phyloP scores from a whole-genome alignment of 2,797 vertebrate species.

The Neopelma chrysocephalum region DNA sequence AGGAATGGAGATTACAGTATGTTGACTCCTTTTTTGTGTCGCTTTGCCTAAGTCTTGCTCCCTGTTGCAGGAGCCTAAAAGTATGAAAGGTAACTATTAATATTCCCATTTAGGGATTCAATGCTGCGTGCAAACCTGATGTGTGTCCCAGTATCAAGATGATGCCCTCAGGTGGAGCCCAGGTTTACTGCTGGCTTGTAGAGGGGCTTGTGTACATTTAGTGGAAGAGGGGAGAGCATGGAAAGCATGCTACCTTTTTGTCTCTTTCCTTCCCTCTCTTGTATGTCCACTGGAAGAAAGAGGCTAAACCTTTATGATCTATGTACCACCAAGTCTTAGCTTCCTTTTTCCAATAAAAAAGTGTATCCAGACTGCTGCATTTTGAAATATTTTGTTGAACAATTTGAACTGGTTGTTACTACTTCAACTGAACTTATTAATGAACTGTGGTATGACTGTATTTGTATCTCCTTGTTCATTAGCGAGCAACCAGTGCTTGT shows the following conservation, averaged over 20 bases:
- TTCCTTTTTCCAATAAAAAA: background rate
- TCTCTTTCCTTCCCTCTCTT: background rate
- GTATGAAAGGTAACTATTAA: background rate
- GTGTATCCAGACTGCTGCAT: background rate
- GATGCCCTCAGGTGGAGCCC: conserved; percentile 12
- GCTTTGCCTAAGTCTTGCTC: background rate
- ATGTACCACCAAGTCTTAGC: background rate
- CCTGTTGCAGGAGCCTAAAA: background rate
- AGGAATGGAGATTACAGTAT: background rate
- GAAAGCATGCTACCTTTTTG: background rate
- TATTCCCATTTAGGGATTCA: background rate
- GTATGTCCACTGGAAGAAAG: background rate
- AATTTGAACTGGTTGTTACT: background rate
- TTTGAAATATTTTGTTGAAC: background rate
- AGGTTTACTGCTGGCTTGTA: background rate
- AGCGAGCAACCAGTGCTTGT: background rate
- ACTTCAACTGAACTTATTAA: background rate
- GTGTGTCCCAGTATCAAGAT: background rate
- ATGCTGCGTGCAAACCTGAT: background rate
- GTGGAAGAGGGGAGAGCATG: background rate
- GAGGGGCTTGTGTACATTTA: background rate
- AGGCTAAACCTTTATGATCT: background rate
- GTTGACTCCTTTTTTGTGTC: background rate
- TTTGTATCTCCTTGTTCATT: background rate
- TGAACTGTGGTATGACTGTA: background rate